Evolutionary conservation across 2,113 vertebrate species (phyloP).

Genomic region (Pituophis catenifer): DNA sequence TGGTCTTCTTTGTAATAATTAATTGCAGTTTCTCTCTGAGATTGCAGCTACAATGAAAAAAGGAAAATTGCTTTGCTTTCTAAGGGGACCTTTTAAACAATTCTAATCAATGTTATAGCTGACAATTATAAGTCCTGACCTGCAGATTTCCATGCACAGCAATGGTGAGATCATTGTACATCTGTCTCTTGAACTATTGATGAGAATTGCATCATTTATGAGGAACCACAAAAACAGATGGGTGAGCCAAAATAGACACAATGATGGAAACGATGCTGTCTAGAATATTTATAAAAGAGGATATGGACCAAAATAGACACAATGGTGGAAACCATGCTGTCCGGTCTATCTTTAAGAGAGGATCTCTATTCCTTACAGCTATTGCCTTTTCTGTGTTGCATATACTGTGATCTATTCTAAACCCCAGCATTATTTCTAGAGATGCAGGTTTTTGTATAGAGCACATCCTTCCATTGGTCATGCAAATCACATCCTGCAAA

Average conservation of each 20-base stretch:
- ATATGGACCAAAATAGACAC: not conserved
- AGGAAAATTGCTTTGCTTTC: not conserved
- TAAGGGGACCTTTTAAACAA: not conserved
- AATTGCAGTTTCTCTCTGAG: not conserved
- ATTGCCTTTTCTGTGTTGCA: not conserved
- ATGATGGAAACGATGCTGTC: not conserved
- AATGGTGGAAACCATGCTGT: not conserved
- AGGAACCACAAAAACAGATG: not conserved
- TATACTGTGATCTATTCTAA: not conserved
- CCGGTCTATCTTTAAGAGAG: not conserved
- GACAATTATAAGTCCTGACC: not conserved
- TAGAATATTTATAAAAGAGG: not conserved
- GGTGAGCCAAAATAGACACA: not conserved
- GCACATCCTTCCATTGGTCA: not conserved
- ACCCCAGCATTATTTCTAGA: not conserved
- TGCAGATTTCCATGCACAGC: not conserved
- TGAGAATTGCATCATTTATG: not conserved
- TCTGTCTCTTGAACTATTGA: not conserved
- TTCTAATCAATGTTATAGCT: not conserved
- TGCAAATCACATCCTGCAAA: not conserved
- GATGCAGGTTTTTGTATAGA: not conserved
- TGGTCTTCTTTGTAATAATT: not conserved
- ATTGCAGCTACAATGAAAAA: not conserved
- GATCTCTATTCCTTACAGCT: not conserved
- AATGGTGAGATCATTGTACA: not conserved